These are phyloP conservation scores for Pongo abelii DNA, from an alignment of 2,113 vertebrate species.

Conservation along the genomic window DNA sequence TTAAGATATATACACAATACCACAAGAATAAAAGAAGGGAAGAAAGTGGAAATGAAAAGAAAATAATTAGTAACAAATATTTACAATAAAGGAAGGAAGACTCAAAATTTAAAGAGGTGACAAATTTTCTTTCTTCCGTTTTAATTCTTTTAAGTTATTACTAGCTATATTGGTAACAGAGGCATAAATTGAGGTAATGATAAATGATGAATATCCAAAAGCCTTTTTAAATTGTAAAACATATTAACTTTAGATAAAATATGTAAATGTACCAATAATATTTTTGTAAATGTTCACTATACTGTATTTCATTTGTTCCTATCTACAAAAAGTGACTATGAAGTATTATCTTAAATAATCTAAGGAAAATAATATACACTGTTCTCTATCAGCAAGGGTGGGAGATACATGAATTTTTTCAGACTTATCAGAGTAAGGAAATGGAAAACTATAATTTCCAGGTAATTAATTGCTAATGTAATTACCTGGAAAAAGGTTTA, in stretches of 20 bases:
- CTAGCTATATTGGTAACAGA: neutral
- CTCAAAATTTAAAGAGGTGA: neutral
- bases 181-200: neutral
- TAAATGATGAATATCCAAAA: neutral
- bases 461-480: neutral
- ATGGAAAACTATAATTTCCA: neutral
- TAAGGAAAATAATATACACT: neutral
- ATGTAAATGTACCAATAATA: neutral
- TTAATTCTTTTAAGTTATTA: neutral
- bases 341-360: neutral
- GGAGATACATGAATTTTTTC: neutral
- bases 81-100: neutral
- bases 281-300: neutral
- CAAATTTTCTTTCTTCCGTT: neutral
- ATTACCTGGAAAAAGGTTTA: neutral
- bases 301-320: neutral
- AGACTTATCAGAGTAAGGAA: neutral
- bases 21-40: neutral
- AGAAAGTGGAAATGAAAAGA: neutral
- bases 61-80: neutral
- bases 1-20: neutral
- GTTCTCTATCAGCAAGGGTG: neutral
- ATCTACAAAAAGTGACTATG: neutral
- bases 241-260: neutral
- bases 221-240: neutral